phyloP scores from a whole-genome alignment of 2,888 invertebrate genomes.

The Pegoplata infirma region DNA sequence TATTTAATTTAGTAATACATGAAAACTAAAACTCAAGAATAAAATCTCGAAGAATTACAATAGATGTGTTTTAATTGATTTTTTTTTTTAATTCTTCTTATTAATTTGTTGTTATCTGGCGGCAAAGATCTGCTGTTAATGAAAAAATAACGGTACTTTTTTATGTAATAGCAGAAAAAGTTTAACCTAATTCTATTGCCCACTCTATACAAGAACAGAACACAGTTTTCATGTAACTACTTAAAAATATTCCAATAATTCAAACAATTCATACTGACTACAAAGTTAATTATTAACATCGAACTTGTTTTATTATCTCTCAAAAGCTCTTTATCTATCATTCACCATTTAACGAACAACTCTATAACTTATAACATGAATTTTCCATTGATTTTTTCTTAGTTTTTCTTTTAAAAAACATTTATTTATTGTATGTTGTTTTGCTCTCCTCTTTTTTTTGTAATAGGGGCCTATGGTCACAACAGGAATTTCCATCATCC shows the following conservation, averaged over 20 bases:
- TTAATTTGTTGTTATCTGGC: neutral
- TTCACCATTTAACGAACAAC: no score
- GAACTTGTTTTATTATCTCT: neutral
- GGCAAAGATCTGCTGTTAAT: conserved; percentile 15
- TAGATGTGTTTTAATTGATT: neutral
- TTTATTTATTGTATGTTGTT: no score
- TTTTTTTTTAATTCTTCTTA: neutral
- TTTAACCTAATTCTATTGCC: conserved; percentile 30
- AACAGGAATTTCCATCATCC: conserved; percentile 75
- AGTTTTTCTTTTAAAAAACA: conserved; percentile 3
- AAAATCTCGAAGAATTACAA: neutral
- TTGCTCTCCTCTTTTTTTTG: neutral
- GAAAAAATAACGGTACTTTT: conserved; percentile 60
- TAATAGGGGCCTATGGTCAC: conserved; percentile 72
- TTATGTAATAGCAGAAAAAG: conserved; percentile 24
- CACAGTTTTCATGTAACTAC: conserved; percentile 25
- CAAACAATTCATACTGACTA: conserved; percentile 50
- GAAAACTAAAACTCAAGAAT: neutral
- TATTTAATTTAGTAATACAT: neutral
- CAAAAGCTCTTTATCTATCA: neutral
- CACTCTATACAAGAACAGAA: neutral
- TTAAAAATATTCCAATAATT: conserved; percentile 59
- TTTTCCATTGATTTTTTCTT: conserved; percentile 26
- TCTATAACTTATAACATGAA: neutral
- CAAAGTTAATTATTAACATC: conserved; percentile 47